phyloP scores from a whole-genome alignment of 2,113 vertebrate species.

The Guaruba guarouba region DNA sequence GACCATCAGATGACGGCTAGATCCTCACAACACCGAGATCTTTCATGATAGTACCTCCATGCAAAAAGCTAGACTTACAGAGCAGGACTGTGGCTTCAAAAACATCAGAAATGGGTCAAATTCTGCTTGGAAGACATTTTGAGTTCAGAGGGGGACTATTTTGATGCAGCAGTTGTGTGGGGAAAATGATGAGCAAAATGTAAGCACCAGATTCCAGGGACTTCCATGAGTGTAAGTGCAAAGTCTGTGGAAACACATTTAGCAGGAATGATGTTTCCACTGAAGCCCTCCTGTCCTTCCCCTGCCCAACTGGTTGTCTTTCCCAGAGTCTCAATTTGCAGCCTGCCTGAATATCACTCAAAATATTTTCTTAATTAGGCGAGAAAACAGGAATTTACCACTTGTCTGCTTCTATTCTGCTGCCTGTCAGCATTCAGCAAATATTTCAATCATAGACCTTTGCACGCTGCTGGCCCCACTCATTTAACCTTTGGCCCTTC shows the following conservation, averaged over 20 bases:
- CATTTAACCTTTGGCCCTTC: constrained; percentile 74
- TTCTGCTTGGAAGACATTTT: neutral
- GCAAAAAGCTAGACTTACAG: neutral
- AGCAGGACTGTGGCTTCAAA: neutral
- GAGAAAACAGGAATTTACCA: constrained; percentile 79
- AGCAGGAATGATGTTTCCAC: neutral
- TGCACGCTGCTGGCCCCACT: constrained; percentile 63
- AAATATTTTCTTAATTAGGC: constrained; percentile 80
- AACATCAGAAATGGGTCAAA: neutral
- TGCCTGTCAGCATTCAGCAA: constrained; percentile 77
- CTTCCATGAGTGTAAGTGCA: neutral
- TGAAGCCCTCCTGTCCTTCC: neutral
- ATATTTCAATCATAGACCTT: constrained; percentile 75
- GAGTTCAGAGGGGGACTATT: neutral
- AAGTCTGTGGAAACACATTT: neutral
- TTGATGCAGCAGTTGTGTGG: neutral
- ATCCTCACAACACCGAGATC: neutral
- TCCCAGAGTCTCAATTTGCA: constrained; percentile 47
- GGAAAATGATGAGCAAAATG: neutral
- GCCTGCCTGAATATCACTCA: constrained; percentile 68
- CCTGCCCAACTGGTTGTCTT: neutral
- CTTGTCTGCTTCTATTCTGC: constrained; percentile 79
- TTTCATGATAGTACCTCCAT: neutral
- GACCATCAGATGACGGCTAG: neutral
- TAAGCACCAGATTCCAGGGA: neutral